Base-by-base conservation (phyloP, 2,888 invertebrate genomes). In the Rotaria sp. region DNA sequence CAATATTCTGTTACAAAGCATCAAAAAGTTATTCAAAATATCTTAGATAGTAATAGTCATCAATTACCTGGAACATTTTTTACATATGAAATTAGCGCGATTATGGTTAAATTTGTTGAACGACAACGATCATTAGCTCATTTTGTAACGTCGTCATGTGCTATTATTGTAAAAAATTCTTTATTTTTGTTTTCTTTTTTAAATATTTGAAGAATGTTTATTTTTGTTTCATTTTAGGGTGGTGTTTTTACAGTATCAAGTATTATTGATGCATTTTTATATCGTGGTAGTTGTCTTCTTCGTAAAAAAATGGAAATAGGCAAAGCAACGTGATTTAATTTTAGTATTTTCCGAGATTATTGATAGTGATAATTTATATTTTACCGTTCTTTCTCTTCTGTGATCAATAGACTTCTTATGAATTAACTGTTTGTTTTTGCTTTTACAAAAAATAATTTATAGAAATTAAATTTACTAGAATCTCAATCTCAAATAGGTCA, bases 21-120 rank as follows among this genome's bases (percentile, higher is more conserved):
- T 92, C 94, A 95, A 88, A 96, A 96, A 92, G 88, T 89, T 50
- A 89, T 90, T 24, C 88, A 89, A 21, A 87, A 88, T 15, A 35
- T 87, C 88, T 38, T 84, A 88, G 13, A 90, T 85, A 89, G 91
- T 84, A 90, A 91, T 86, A n/a, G 8, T 45, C 89, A 89, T n/a
- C 92, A 96, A 84, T 94, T 97, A 93, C 97, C 97, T 0, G 98
- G 98, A 80, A 94, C 96, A 87, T 98, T 98, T 91, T 95, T 98
- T 89, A 95, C 94, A 89, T 99, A 98, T 91, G 97, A 98, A 92
- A 92, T 98, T 75, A 96, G 97, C 59, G 98, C 98, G 8, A 92
- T 99, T 88, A 97, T 98, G 97, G 96, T 99, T 1, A 96, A 96
- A 93, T 96, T 96, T 90, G 95, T 95, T 86, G 96, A 97, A 91